These are phyloP conservation scores for Trogon surrucura DNA, from an alignment of 2,113 vertebrate species.

Conservation along the genomic window DNA sequence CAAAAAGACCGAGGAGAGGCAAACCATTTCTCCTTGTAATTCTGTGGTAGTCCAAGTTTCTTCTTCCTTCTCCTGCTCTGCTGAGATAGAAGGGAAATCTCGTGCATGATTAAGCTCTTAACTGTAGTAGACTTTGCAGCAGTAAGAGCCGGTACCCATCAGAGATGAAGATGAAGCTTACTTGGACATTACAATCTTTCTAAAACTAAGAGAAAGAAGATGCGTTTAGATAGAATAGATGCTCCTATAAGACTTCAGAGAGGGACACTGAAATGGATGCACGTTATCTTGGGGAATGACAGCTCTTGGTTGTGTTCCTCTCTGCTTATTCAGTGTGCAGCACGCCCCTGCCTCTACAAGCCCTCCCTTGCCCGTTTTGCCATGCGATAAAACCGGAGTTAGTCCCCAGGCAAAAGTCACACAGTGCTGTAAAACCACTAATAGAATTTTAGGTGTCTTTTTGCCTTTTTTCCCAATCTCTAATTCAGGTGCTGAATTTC, in stretches of 20 bases:
- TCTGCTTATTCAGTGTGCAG: neutral
- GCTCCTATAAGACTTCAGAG: neutral
- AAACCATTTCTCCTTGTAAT: neutral
- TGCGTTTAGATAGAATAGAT: neutral
- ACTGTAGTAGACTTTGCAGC: neutral
- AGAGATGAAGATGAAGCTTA: neutral
- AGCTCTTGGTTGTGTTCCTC: neutral
- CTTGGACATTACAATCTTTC: neutral
- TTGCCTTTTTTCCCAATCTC: neutral
- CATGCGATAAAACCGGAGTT: neutral
- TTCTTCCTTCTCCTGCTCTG: neutral
- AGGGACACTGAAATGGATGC: neutral
- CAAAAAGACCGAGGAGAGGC: neutral
- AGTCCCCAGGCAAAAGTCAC: neutral
- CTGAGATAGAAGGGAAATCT: neutral
- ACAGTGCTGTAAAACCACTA: neutral
- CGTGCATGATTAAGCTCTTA: neutral
- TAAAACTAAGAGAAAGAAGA: neutral
- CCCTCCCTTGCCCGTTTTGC: neutral
- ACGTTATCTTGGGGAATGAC: neutral
- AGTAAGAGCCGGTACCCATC: neutral
- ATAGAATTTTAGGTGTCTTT: neutral
- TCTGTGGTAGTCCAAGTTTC: neutral
- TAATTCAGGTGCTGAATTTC: neutral
- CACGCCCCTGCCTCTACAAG: neutral